Evolutionary conservation across 2,888 invertebrate species (phyloP), one percentile per base, ranked within the genome.

Genomic region (Tuta absoluta): DNA sequence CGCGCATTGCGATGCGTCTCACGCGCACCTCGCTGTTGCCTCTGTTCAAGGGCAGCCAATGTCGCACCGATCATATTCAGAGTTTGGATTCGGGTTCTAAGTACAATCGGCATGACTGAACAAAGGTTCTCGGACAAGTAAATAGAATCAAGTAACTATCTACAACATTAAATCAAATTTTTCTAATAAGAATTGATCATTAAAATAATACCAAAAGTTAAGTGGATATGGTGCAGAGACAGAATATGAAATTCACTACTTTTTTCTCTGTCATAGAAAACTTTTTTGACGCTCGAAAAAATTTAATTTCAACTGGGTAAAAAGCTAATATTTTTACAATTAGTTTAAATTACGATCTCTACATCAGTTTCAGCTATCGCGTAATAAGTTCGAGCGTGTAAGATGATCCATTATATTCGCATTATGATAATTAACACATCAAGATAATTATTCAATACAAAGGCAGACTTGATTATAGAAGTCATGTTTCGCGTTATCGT

Each of bases 21-120:
- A 89, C 88, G 86, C 77, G 68, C 72, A 33, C 33, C 8, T 69
- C 66, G 71, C 72, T 81, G 70, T 79, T 85, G 72, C 88, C 75
- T 75, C 72, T 73, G 71, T 72, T 71, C 86, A 87, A 87, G 86
- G 89, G 72, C 80, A 48, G 21, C 2, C 8, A 5, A 21, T 14
- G 49, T 21, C 12, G 14, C 12, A 53, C 51, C 51, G 23, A 53
- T 53, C 49, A 53, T 53, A 23, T 23, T 45, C 24, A 45, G 28
- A 72, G 65, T 69, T 71, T 75, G 80, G 74, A 77, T 74, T 78
- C 71, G 69, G 60, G 24, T 53, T 21, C 41, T 41, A 37, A 21
- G 28, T 60, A 24, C 57, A 51, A 57, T 63, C 56, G 45, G 64
- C 38, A 51, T 17, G 11, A 48, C 62, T 57, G 21, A 49, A 61